These are phyloP conservation scores for Scomber scombrus DNA, from an alignment of 2,113 vertebrate genomes.

Conservation along the genomic window DNA sequence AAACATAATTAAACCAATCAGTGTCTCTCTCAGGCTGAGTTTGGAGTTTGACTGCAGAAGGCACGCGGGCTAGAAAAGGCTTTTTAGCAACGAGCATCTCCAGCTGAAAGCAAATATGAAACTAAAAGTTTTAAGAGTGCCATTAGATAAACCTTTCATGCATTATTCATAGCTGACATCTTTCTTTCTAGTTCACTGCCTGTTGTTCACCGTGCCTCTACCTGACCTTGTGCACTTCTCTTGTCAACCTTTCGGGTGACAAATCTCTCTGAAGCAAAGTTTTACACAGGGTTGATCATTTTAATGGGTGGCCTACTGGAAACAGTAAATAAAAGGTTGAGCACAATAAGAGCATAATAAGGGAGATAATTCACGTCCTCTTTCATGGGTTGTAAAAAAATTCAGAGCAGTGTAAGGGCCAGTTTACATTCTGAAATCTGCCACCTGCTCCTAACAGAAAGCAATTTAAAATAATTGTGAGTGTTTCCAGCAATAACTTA, in stretches of 20 bases:
- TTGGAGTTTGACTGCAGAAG: constrained; percentile 33
- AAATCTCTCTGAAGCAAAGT: constrained; percentile 40
- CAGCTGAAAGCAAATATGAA: constrained; percentile 54
- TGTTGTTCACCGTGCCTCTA: constrained; percentile 50
- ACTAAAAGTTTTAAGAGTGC: constrained; percentile 66
- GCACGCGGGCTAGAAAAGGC: neutral
- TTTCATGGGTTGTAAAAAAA: constrained; percentile 39
- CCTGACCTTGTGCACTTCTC: constrained; percentile 61
- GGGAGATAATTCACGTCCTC: constrained; percentile 23
- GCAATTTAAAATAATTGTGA: constrained; percentile 62
- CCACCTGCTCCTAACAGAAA: constrained; percentile 41
- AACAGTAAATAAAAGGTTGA: constrained; percentile 52
- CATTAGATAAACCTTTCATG: constrained; percentile 73
- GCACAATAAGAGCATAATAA: constrained; percentile 17
- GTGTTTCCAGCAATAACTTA: constrained; percentile 46
- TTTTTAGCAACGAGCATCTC: constrained; percentile 32
- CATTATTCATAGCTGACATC: constrained; percentile 76
- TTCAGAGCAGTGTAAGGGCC: constrained; percentile 2
- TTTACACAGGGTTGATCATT: constrained; percentile 56
- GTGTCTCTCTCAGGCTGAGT: constrained; percentile 58
- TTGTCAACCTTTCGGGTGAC: constrained; percentile 57
- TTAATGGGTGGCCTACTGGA: constrained; percentile 58
- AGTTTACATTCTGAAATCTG: constrained; percentile 27
- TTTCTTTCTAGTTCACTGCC: constrained; percentile 67
- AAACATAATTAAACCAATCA: constrained; percentile 81